Evolutionary conservation across 2,113 vertebrate species (phyloP), one percentile per base, ranked within the genome.

Genomic region (Nicator chloris): DNA sequence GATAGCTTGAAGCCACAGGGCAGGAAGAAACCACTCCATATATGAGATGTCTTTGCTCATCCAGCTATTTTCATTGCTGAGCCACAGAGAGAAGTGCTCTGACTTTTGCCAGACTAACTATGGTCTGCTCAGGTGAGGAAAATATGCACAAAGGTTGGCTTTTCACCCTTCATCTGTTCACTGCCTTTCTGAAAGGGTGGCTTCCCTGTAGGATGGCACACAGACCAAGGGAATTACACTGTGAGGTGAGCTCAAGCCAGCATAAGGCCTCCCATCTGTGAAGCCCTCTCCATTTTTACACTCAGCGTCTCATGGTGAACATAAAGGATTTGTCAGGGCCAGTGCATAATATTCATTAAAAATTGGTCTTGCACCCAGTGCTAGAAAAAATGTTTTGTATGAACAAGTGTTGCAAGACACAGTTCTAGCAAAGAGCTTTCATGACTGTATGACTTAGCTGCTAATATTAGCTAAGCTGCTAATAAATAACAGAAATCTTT

Each of bases 211-310:
- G 39, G 40, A 56, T 13, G 40, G 35, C 42, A 73, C 18, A 45
- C 4, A 75, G 22, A 72, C 31, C 22, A 71, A 50, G 9, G 27
- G 8, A 49, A 40, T 45, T 71, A 42, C 0, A 0, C 35, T 76
- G 44, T 4, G 5, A 64, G 18, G 31, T 47, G 7, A 54, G 53
- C n/a, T 91, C 39, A 86, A 63, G 35, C 44, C 49, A 94, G 30
- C 39, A 66, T 7, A 2, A 18, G 5, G 26, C 21, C 53, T 77
- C 68, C 26, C 6, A 73, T 18, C 27, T 51, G 27, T 51, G 22
- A 87, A 66, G 19, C 15, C 18, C 27, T 44, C 82, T 73, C 44
- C 30, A 13, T 21, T 82, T 69, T 54, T 30, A 86, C 31, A 27
- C 8, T 7, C 14, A 60, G 9, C 40, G 19, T 33, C 44, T 86